phyloP scores from a whole-genome alignment of 2,797 vertebrate genomes.

The Tenualosa thibaudeaui region DNA sequence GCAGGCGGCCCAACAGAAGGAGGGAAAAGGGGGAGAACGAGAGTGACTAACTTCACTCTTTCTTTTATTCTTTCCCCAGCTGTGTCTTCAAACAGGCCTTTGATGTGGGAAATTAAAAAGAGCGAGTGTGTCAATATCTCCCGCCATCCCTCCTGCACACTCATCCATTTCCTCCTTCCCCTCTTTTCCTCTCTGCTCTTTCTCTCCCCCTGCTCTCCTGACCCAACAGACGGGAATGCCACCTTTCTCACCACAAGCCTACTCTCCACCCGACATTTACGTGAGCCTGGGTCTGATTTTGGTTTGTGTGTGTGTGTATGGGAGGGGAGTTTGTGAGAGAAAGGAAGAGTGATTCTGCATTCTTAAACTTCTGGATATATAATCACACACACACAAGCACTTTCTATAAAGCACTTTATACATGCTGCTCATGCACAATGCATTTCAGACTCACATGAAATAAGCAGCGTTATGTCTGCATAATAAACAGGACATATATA shows the following conservation, averaged over 20 bases:
- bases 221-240: slow-evolving; percentile 67
- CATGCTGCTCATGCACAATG: no score
- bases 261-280: slow-evolving; percentile 39
- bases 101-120: slow-evolving; percentile 84
- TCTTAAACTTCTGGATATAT: background rate
- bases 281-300: slow-evolving; percentile 25
- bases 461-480: no score
- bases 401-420: no score
- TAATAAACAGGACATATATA: no score
- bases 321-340: slow-evolving; percentile 40
- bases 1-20: slow-evolving; percentile 47
- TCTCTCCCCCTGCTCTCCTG: slow-evolving; percentile 68
- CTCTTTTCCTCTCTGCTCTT: slow-evolving; percentile 49
- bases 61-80: slow-evolving; percentile 85
- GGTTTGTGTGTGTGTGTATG: slow-evolving; percentile 32
- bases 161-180: slow-evolving; percentile 71
- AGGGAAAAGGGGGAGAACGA: slow-evolving; percentile 64
- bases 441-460: no score
- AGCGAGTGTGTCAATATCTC: slow-evolving; percentile 83
- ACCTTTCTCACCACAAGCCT: slow-evolving; percentile 59
- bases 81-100: slow-evolving; percentile 83
- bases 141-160: slow-evolving; percentile 67
- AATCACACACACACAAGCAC: no score
- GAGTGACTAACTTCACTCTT: slow-evolving; percentile 86
- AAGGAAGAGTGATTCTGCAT: background rate